These are phyloP conservation scores for Hippolais icterina DNA, from an alignment of 2,113 vertebrate genomes.

Conservation along the genomic window DNA sequence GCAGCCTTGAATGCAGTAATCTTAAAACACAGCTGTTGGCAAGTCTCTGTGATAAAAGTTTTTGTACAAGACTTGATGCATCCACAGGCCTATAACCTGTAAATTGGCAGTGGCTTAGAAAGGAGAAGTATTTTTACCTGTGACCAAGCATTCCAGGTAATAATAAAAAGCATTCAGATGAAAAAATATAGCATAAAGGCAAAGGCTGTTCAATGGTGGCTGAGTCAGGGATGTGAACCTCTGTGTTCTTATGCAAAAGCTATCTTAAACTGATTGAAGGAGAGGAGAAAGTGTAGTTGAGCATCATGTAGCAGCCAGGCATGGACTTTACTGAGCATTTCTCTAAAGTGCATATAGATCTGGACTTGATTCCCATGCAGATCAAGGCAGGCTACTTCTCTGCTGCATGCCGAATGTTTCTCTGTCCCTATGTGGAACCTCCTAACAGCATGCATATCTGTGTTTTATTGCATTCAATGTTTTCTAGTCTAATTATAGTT, in stretches of 20 bases:
- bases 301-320: background rate
- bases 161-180: background rate
- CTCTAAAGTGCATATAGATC: background rate
- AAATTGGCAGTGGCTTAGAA: background rate
- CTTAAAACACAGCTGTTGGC: background rate
- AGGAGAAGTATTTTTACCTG: background rate
- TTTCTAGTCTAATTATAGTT: background rate
- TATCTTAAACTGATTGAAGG: background rate
- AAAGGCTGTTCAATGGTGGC: background rate
- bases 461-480: background rate
- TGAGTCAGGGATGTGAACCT: background rate
- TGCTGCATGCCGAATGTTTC: background rate
- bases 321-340: background rate
- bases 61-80: background rate
- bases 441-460: background rate
- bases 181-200: background rate
- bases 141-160: background rate
- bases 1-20: background rate
- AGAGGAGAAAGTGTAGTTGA: background rate
- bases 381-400: background rate
- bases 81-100: background rate
- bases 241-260: background rate
- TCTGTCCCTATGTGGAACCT: background rate
- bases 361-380: background rate
- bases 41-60: background rate